phyloP scores from a whole-genome alignment of 2,113 vertebrate species.

The Sclerurus mexicanus region DNA sequence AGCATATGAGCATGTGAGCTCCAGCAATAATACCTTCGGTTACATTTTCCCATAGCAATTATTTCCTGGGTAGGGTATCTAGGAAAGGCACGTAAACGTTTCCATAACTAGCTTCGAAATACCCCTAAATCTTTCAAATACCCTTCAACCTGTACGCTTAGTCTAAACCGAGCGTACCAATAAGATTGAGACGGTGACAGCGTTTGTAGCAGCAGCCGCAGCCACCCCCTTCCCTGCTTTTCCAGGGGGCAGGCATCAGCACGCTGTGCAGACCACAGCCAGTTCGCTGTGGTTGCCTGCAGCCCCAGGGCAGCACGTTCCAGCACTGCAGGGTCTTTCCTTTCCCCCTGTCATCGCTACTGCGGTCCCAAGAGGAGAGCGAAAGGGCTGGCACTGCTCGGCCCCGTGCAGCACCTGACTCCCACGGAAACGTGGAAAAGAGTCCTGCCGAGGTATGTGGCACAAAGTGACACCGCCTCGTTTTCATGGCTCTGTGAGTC shows the following conservation, averaged over 20 bases:
- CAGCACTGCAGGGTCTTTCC: neutral
- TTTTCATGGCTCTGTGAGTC: neutral
- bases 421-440: neutral
- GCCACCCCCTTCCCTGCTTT: neutral
- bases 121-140: neutral
- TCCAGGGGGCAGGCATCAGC: neutral
- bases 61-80: neutral
- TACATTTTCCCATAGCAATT: neutral
- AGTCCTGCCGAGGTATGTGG: neutral
- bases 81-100: neutral
- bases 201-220: conserved; percentile 25
- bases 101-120: neutral
- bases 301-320: neutral
- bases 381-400: neutral
- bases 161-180: neutral
- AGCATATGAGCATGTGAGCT: neutral
- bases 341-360: neutral
- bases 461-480: neutral
- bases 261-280: neutral
- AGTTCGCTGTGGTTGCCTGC: neutral
- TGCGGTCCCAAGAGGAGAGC: neutral
- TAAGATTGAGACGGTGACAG: neutral
- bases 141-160: neutral
- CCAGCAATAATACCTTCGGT: neutral
- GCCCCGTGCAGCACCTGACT: neutral